Evolutionary conservation across 2,888 invertebrate species (phyloP).

Genomic region (Amiota mariae): DNA sequence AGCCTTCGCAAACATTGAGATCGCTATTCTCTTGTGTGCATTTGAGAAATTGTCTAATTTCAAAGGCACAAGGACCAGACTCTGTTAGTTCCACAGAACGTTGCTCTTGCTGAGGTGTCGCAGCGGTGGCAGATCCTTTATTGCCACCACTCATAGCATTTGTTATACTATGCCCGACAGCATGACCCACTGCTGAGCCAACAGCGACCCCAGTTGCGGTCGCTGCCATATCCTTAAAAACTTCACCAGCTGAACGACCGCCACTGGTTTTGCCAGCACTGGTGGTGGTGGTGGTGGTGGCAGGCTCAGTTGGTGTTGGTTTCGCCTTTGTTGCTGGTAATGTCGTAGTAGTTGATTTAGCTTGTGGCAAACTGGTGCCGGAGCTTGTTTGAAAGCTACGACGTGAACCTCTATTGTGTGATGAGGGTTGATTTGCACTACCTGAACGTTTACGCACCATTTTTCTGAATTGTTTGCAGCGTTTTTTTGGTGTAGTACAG

Average conservation of each 20-base stretch:
- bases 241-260: constrained; percentile 47
- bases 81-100: constrained; percentile 46
- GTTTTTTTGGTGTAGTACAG: not conserved
- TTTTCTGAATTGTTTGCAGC: constrained; percentile 9
- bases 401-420: constrained; percentile 29
- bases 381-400: constrained; percentile 14
- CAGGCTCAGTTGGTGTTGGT: constrained; percentile 38
- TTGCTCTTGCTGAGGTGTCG: not conserved
- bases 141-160: constrained; percentile 48
- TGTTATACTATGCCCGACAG: constrained; percentile 56
- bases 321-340: constrained; percentile 25
- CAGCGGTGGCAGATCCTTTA: not conserved
- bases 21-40: constrained; percentile 57
- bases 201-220: constrained; percentile 59
- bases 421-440: constrained; percentile 1
- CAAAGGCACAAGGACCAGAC: constrained; percentile 54
- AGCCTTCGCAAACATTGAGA: constrained; percentile 48
- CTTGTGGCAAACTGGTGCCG: not conserved
- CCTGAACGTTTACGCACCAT: constrained; percentile 56
- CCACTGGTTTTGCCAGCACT: constrained; percentile 23
- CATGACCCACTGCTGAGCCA: constrained; percentile 59
- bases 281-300: not conserved
- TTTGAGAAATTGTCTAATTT: constrained; percentile 54
- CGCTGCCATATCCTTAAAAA: constrained; percentile 58
- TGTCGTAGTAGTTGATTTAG: constrained; percentile 30